phyloP scores from a whole-genome alignment of 2,113 vertebrate genomes.

The Chaetura pelagica region DNA sequence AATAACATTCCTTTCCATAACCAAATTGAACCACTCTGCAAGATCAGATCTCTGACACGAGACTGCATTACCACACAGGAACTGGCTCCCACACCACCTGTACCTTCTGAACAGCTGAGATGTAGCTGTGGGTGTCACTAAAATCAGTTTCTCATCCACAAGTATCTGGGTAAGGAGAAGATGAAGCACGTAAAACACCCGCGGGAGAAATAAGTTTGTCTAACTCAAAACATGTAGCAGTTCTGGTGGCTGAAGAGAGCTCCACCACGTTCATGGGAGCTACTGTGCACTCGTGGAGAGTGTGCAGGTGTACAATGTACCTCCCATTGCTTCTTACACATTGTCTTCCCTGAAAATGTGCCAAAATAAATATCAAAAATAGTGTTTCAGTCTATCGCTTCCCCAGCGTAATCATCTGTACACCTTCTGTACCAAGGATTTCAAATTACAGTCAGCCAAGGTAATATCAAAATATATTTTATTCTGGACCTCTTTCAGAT shows the following conservation, averaged over 20 bases:
- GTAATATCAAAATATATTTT: conserved; percentile 99
- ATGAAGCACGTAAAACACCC: rapidly evolving
- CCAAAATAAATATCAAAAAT: conserved; percentile 35
- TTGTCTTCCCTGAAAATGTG: neutral
- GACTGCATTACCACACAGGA: rapidly evolving
- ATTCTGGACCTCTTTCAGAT: conserved; percentile 99
- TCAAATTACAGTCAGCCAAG: conserved; percentile 74
- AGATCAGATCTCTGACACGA: rapidly evolving
- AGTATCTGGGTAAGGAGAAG: neutral
- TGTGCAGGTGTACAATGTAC: neutral
- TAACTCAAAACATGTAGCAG: rapidly evolving
- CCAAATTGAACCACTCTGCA: rapidly evolving
- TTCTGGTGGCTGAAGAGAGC: rapidly evolving
- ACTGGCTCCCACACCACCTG: neutral
- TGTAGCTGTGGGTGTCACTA: neutral
- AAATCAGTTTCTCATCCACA: neutral
- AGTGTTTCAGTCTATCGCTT: neutral
- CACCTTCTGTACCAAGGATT: conserved; percentile 19
- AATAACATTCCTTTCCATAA: rapidly evolving
- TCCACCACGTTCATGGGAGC: neutral
- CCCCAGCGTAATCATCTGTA: neutral
- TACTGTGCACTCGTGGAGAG: neutral
- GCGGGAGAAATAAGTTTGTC: rapidly evolving
- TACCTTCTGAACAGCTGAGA: neutral
- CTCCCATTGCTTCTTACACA: neutral